Evolutionary conservation across 1,140 invertebrate genomes (phyloP).

Genomic region (Formica selysi): DNA sequence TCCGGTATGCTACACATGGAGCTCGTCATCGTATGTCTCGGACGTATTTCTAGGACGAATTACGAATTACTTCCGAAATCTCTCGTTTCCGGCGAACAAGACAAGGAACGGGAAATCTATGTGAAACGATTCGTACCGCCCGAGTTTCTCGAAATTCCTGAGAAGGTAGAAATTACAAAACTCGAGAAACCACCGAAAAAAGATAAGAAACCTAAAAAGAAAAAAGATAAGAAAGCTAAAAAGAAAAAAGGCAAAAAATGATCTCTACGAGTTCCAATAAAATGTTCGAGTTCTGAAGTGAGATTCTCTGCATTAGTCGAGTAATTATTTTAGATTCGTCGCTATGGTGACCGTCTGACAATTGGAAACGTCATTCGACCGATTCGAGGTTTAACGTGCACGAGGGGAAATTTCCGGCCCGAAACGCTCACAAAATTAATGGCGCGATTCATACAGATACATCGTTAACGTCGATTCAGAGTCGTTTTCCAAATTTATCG

Average conservation of each 20-base stretch:
- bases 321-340: slow-evolving; percentile 25
- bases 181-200: not conserved
- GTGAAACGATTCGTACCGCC: slow-evolving; percentile 73
- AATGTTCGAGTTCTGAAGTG: not conserved
- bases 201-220: slow-evolving; percentile 7
- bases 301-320: not conserved
- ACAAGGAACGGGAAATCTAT: slow-evolving; percentile 70
- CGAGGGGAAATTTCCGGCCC: slow-evolving; percentile 34
- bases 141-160: slow-evolving; percentile 10
- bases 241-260: slow-evolving; percentile 21
- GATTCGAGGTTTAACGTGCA: not conserved
- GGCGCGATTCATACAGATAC: slow-evolving; percentile 46
- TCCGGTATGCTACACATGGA: slow-evolving; percentile 79
- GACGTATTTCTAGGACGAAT: slow-evolving; percentile 76
- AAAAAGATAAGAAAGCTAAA: slow-evolving; percentile 6
- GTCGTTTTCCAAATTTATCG: slow-evolving; percentile 64
- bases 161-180: slow-evolving; percentile 9
- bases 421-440: slow-evolving; percentile 72
- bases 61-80: slow-evolving; percentile 77
- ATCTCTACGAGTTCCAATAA: not conserved
- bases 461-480: slow-evolving; percentile 20
- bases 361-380: slow-evolving; percentile 24
- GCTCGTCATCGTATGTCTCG: slow-evolving; percentile 79
- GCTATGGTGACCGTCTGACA: slow-evolving; percentile 48
- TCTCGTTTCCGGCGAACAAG: slow-evolving; percentile 72